These are phyloP conservation scores for Trissoscelio sp. DNA, from an alignment of 2,888 invertebrate genomes.

Conservation along the genomic window DNA sequence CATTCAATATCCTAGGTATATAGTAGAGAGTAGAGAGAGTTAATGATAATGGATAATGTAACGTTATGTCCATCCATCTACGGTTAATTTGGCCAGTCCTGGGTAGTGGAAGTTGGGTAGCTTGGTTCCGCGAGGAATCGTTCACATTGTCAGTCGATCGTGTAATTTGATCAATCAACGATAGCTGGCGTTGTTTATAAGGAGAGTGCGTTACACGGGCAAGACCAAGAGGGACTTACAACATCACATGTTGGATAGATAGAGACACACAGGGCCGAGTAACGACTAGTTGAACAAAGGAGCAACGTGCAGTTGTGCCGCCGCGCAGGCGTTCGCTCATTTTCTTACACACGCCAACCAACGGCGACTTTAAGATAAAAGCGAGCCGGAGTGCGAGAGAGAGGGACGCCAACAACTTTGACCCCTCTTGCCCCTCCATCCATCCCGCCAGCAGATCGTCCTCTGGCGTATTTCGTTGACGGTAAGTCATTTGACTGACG, in stretches of 20 bases:
- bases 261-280: conserved; percentile 25
- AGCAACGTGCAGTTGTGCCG: conserved; percentile 70
- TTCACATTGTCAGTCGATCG: conserved; percentile 53
- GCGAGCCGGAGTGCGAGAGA: neutral
- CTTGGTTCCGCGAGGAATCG: too few relatives aligned
- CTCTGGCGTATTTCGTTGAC: too few relatives aligned
- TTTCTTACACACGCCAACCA: conserved; percentile 65
- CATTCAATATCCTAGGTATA: too few relatives aligned
- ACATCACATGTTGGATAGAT: neutral
- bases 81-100: too few relatives aligned
- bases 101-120: too few relatives aligned
- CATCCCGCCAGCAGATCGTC: too few relatives aligned
- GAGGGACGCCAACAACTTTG: conserved; percentile 24
- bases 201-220: conserved; percentile 11
- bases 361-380: conserved; percentile 30
- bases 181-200: conserved; percentile 56
- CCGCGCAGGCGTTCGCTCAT: conserved; percentile 70
- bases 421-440: neutral
- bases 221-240: conserved; percentile 14
- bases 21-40: too few relatives aligned
- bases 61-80: too few relatives aligned
- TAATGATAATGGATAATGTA: too few relatives aligned
- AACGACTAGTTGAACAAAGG: conserved; percentile 73
- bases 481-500: too few relatives aligned
- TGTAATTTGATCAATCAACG: conserved; percentile 47